phyloP scores from a whole-genome alignment of 2,888 invertebrate genomes.

The Apoda limacodes region DNA sequence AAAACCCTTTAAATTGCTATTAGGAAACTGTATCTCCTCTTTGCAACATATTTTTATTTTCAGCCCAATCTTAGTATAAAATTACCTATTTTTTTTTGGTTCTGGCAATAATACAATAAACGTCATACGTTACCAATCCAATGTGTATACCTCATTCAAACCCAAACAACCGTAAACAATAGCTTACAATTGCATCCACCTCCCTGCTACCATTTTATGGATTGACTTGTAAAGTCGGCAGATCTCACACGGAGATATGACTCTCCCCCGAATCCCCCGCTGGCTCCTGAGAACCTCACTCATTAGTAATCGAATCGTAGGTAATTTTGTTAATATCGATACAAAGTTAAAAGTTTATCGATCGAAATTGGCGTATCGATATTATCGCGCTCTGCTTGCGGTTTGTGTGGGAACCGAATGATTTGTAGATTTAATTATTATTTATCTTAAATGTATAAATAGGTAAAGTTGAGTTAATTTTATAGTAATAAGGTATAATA shows the following conservation, averaged over 20 bases:
- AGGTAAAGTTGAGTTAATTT: too few relatives aligned
- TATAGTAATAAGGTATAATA: too few relatives aligned
- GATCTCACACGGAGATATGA: conserved; percentile 63
- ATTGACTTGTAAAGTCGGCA: conserved; percentile 39
- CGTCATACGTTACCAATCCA: too few relatives aligned
- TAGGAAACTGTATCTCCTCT: too few relatives aligned
- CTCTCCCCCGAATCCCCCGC: conserved; percentile 45
- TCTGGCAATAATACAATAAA: too few relatives aligned
- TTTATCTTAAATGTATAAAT: too few relatives aligned
- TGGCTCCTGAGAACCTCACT: conserved; percentile 56
- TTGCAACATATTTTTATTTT: too few relatives aligned
- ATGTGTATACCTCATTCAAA: neutral
- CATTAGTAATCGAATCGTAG: conserved; percentile 33
- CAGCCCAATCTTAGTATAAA: too few relatives aligned
- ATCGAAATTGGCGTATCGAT: conserved; percentile 47
- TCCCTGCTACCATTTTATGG: conserved; percentile 17
- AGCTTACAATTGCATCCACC: conserved; percentile 9
- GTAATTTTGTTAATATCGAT: conserved; percentile 29
- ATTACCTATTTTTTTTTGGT: too few relatives aligned
- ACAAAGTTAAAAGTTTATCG: conserved; percentile 40
- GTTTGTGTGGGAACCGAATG: conserved; percentile 46
- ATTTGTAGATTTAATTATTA: too few relatives aligned
- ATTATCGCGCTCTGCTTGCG: conserved; percentile 37
- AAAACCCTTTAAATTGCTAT: too few relatives aligned
- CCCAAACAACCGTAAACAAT: conserved; percentile 19